Base-by-base conservation (phyloP, 1,140 invertebrate genomes). In the Procambarus virginalis region DNA sequence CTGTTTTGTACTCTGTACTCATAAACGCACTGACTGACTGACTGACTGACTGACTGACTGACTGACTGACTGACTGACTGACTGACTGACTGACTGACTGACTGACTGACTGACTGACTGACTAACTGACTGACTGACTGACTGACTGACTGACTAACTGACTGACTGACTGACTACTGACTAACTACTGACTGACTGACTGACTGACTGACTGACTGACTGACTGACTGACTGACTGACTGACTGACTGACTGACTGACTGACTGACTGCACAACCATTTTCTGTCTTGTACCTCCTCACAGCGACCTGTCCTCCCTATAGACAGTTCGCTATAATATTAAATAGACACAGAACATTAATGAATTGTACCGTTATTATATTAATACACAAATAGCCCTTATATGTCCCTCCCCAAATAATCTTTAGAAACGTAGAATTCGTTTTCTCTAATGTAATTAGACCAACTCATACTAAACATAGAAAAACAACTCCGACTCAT, bases 151-250 rank as follows among this genome's bases (percentile, higher is more conserved):
- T 77, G 75, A 77, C n/a, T 3, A 10, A 77, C 0, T 1, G 75
- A 22, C 75, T 77, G 75, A 77, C 75, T 77, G 75, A 77, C 75
- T 45, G 75, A 77, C 75, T n/a, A n/a, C n/a, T n/a, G n/a, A 77
- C 75, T 77, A 34, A 14, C 75, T 46, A 77, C 75, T 77, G 75
- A 77, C n/a, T 3, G 75, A 77, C 0, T 1, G 75, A 22, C 75
- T 77, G 75, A 77, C 75, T 77, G 75, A 77, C 75, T 45, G 75
- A 77, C 75, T 46, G 75, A 77, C 75, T 77, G 75, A 77, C n/a
- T 3, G 75, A 77, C 0, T 1, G 75, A 22, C 75, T 77, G 75
- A 77, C 75, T 77, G 75, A 77, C 75, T 45, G 75, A 77, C 75
- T 77, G 75, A 77, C 75, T 77, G 75, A 77, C n/a, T 3, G 75